Evolutionary conservation across 2,888 invertebrate genomes (phyloP).

Genomic region (Parelbella ahira): DNA sequence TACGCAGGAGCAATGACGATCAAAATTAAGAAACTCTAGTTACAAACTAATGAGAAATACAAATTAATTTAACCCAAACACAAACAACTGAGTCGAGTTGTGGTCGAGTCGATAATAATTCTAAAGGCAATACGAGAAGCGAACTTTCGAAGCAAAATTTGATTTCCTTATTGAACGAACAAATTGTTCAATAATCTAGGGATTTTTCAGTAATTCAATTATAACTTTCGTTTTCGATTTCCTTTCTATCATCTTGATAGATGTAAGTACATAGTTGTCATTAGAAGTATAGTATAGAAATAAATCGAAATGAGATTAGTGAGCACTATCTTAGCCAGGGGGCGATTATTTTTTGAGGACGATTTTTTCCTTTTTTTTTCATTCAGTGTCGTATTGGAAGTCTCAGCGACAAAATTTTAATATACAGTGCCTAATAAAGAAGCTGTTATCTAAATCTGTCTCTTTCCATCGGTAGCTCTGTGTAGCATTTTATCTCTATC

Average conservation of each 20-base stretch:
- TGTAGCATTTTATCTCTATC: no score
- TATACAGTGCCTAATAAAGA: no score
- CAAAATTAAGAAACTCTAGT: conserved; percentile 18
- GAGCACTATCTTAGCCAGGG: no score
- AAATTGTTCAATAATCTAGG: conserved; percentile 10
- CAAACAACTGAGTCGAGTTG: conserved; percentile 16
- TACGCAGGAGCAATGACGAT: conserved; percentile 15
- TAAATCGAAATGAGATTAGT: no score
- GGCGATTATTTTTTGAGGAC: no score
- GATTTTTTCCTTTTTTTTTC: no score
- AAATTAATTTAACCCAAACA: conserved; percentile 24
- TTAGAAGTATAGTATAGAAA: no score
- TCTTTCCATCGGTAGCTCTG: no score
- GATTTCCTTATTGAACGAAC: conserved; percentile 20
- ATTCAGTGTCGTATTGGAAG: no score
- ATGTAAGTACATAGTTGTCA: no score
- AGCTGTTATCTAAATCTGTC: no score
- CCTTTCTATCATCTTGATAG: background rate
- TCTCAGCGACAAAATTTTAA: no score
- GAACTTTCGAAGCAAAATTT: conserved; percentile 16
- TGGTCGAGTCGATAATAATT: conserved; percentile 23
- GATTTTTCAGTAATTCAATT: conserved; percentile 19
- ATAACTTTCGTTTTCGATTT: conserved; percentile 12
- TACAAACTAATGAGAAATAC: conserved; percentile 21
- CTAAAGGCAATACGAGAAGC: conserved; percentile 8